Conservation (phyloP, 2,113 vertebrate genomes). For the Malurus cyaneus region DNA sequence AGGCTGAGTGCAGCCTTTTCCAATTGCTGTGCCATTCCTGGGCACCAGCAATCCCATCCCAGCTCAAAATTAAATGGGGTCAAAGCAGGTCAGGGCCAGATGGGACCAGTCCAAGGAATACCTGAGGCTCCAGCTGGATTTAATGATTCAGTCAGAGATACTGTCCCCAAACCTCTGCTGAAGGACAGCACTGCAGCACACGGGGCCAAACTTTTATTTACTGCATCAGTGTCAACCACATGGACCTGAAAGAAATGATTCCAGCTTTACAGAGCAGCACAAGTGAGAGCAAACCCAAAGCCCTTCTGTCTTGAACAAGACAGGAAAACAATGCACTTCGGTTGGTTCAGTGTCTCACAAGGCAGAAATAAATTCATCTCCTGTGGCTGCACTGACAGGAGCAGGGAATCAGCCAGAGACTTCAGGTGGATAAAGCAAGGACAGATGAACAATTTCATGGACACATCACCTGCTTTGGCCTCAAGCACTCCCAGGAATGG, state of each 20-base stretch:
- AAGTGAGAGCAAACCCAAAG: constrained; percentile 3
- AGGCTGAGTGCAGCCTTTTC: not conserved
- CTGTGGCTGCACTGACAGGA: not conserved
- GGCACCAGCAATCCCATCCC: constrained; percentile 5
- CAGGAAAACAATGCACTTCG: not conserved
- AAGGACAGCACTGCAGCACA: rapidly evolving
- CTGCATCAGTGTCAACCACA: not conserved
- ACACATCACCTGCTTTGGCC: rapidly evolving
- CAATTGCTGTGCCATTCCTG: not conserved
- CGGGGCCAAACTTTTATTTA: not conserved
- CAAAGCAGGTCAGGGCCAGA: constrained; percentile 14
- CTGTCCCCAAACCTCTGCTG: not conserved
- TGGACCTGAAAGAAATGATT: not conserved
- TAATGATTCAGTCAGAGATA: not conserved
- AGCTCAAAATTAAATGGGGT: not conserved
- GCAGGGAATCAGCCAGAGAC: not conserved
- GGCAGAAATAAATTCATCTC: not conserved
- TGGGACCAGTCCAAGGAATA: constrained; percentile 11
- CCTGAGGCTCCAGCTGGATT: not conserved
- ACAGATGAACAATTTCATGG: not conserved
- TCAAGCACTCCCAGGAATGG: not conserved
- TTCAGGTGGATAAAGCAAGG: not conserved
- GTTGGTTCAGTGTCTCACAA: not conserved
- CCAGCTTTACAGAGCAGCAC: not conserved
- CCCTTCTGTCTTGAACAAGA: not conserved